These are phyloP conservation scores for Phoxinus phoxinus DNA, from an alignment of 2,113 vertebrate genomes.

Conservation along the genomic window DNA sequence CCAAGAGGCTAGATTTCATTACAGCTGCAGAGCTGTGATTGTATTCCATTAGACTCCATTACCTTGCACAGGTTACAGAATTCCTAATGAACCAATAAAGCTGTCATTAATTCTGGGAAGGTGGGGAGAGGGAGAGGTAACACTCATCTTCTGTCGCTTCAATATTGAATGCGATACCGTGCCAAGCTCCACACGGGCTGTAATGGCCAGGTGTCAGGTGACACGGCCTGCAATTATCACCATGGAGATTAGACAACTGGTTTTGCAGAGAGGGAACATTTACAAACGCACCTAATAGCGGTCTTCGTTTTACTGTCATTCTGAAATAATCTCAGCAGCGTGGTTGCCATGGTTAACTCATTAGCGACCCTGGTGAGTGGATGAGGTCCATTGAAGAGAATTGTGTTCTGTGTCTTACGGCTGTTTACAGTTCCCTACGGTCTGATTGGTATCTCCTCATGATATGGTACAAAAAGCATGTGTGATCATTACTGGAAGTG, in stretches of 20 bases:
- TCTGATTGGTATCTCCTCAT: conserved; percentile 16
- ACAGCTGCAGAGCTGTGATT: neutral
- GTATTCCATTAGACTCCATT: conserved; percentile 46
- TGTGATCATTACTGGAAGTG: conserved; percentile 8
- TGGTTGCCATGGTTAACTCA: conserved; percentile 27
- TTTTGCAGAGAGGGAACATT: conserved; percentile 13
- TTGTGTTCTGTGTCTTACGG: neutral
- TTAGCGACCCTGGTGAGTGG: neutral
- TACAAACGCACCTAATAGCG: neutral
- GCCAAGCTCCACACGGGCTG: conserved; percentile 31
- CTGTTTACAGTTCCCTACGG: conserved; percentile 10
- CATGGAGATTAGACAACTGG: conserved; percentile 59
- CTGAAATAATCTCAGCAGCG: neutral
- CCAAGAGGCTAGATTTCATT: conserved; percentile 32
- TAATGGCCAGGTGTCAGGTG: conserved; percentile 65
- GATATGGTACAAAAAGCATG: conserved; percentile 1
- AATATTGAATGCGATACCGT: neutral
- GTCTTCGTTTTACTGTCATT: conserved; percentile 7
- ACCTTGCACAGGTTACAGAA: conserved; percentile 17
- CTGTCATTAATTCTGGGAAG: conserved; percentile 29
- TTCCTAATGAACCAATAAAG: conserved; percentile 51
- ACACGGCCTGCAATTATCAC: conserved; percentile 69
- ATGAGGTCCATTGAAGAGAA: neutral
- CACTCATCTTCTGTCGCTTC: conserved; percentile 26
- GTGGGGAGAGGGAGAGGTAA: neutral